Base-by-base conservation (phyloP, 2,113 vertebrate species). In the Micronycteris hirsuta region DNA sequence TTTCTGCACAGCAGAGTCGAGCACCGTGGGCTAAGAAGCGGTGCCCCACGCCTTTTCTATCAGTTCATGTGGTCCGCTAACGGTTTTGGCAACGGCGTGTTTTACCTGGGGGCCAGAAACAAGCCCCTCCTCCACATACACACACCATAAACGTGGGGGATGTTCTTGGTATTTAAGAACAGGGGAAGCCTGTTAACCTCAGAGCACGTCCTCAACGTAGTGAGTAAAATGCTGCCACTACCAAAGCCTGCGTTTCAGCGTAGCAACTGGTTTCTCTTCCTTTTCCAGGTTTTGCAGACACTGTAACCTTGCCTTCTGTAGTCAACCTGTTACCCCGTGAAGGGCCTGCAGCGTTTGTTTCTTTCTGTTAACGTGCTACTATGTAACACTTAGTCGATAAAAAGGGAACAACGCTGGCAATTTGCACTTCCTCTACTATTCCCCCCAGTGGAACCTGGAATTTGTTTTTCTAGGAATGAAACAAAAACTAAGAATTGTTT, bases 391-490 rank as follows among this genome's bases (percentile, higher is more conserved):
- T 36, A 45, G 7, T 22, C 81, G 36, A 3, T 45, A 68, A 82
- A 82, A 82, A 52, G 0, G 15, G 33, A 61, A 20, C 13, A 0
- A 20, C 11, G 19, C 63, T 68, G 45, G 24, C 43, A 3, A 47
- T 36, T 47, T 24, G 28, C 24, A 41, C 20, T 9, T 52, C 12
- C 41, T 26, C 76, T 20, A 13, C 16, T 43, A 58, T 65, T 58
- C 33, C 7, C 54, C 43, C 33, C 56, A 31, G 33, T 86, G 70
- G 76, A 38, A 68, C 74, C 24, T 41, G 82, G 43, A 74, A 74
- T 89, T 71, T 56, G 16, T 41, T 68, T 89, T 70, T 77, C 41
- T 73, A 86, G 92, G 88, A 92, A 67, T 4, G 52, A 67, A 95
- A 26, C 3, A 24, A 43, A 74, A 73, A 61, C 8, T 67, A 67